phyloP scores from a whole-genome alignment of 2,113 vertebrate genomes.

The Cacatua alba region DNA sequence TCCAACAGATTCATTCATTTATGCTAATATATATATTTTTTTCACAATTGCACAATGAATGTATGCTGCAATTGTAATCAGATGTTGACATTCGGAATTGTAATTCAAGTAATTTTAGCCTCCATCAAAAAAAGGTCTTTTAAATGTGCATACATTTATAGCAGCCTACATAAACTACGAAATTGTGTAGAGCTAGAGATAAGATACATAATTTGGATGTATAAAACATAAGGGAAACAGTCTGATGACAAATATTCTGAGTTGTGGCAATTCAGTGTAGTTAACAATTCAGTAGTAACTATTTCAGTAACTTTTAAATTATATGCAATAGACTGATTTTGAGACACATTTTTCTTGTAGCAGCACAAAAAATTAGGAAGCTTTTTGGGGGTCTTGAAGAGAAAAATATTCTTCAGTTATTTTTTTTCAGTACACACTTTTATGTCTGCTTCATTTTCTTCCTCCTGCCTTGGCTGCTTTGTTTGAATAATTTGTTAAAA shows the following conservation, averaged over 20 bases:
- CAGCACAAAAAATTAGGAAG: background rate
- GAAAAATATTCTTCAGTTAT: background rate
- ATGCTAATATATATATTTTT: background rate
- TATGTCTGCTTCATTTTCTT: background rate
- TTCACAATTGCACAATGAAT: background rate
- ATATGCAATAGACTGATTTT: background rate
- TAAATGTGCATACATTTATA: background rate
- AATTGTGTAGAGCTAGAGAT: background rate
- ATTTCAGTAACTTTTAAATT: background rate
- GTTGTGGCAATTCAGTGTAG: background rate
- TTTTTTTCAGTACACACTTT: background rate
- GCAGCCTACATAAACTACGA: background rate
- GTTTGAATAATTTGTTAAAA: background rate
- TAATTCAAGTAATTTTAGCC: background rate
- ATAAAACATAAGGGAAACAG: background rate
- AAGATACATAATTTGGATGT: background rate
- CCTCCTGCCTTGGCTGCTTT: background rate
- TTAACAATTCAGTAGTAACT: background rate
- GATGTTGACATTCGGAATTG: background rate
- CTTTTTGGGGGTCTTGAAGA: background rate
- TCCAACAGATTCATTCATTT: background rate
- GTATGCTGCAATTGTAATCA: background rate
- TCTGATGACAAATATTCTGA: background rate
- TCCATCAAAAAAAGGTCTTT: background rate
- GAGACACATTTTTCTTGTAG: background rate